A percentile compares a stretch with the other conserved stretches of the same genome.
Evolutionary conservation across 2,113 vertebrate genomes (phyloP).

Genomic region (Hippocampus mohnikei): DNA sequence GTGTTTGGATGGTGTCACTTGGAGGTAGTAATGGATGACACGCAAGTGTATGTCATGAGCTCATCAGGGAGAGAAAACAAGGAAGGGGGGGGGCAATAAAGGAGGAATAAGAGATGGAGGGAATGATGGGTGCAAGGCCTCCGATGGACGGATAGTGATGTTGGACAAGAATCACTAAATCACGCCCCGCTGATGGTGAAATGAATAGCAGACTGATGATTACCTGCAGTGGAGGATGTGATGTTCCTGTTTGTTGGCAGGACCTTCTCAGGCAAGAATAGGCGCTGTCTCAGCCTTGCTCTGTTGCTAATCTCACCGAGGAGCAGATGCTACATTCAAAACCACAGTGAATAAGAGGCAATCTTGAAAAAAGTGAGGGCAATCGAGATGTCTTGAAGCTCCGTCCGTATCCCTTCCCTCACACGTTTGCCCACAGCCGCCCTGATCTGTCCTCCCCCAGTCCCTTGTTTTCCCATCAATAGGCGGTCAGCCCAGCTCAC

Average conservation of each 20-base stretch:
- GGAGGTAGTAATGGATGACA: slow-evolving; percentile 33
- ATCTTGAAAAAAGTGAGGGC: slow-evolving; percentile 3
- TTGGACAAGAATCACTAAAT: slow-evolving; percentile 6
- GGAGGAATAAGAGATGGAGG: slow-evolving; percentile 53
- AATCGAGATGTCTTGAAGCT: slow-evolving; percentile 35
- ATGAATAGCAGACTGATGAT: slow-evolving; percentile 12
- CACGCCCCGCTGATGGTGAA: background rate
- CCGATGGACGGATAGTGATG: slow-evolving; percentile 39
- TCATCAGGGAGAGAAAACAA: slow-evolving; percentile 31
- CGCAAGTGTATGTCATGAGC: slow-evolving; percentile 47
- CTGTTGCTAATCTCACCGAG: slow-evolving; percentile 39
- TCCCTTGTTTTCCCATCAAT: slow-evolving; percentile 70
- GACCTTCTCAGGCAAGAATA: slow-evolving; percentile 50
- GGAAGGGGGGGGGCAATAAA: slow-evolving; percentile 33
- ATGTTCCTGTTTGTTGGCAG: slow-evolving; percentile 15
- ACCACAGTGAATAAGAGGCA: slow-evolving; percentile 34
- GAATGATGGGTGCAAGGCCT: slow-evolving; percentile 58
- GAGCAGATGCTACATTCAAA: slow-evolving; percentile 52
- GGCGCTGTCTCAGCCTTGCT: slow-evolving; percentile 33
- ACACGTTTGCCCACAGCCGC: slow-evolving; percentile 52
- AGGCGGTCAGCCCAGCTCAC: slow-evolving; percentile 55
- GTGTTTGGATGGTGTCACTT: slow-evolving; percentile 1
- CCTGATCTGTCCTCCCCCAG: slow-evolving; percentile 56
- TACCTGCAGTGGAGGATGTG: slow-evolving; percentile 64
- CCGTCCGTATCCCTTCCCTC: slow-evolving; percentile 45